Conservation (phyloP, 2,797 vertebrate genomes). For the Oreortyx pictus region DNA sequence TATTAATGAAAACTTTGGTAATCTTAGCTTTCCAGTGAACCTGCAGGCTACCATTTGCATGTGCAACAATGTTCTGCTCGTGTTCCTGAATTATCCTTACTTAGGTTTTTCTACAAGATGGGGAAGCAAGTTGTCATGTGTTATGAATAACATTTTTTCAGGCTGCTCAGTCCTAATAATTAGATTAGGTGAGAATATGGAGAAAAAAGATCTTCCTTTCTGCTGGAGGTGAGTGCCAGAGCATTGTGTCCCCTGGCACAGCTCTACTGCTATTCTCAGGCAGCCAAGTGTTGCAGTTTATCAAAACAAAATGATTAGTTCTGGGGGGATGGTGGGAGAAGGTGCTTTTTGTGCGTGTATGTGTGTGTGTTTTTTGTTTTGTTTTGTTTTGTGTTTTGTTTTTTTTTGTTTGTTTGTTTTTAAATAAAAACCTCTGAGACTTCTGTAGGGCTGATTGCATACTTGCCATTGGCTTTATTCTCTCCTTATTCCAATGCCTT, state of each 20-base stretch:
- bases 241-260: fast-evolving
- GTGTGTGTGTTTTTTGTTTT: neutral
- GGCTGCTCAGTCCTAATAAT: neutral
- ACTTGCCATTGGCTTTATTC: neutral
- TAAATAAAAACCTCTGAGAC: neutral
- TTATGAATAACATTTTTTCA: neutral
- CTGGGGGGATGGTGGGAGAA: neutral
- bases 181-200: neutral
- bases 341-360: no score
- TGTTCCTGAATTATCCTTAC: neutral
- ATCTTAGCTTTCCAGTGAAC: neutral
- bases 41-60: neutral
- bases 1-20: neutral
- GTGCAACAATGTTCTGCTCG: neutral
- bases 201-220: neutral
- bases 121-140: neutral
- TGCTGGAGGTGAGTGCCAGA: neutral
- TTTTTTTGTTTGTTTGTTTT: neutral
- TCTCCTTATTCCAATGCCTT: neutral
- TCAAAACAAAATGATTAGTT: neutral
- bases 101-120: neutral
- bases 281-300: neutral
- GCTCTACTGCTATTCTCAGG: neutral
- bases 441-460: fast-evolving
- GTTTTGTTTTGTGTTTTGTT: neutral